phyloP scores from a whole-genome alignment of 64 coral and sea anemone species.

The Catalaphyllia jardinei region DNA sequence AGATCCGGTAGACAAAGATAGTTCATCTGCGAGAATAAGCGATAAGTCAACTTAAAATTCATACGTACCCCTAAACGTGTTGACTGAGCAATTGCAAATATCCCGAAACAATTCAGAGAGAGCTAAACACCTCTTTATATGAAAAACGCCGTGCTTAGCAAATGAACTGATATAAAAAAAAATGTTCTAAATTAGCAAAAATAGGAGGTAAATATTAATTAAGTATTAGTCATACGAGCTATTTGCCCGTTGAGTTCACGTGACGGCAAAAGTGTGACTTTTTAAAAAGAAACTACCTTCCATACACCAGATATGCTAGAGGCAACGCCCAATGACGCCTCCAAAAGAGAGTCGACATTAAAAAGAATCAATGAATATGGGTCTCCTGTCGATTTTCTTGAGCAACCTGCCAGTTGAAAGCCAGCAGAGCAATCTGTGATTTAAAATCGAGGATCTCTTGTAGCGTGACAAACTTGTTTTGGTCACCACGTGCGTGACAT shows the following conservation, averaged over 20 bases:
- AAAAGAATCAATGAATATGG: no score
- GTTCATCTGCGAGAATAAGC: no score
- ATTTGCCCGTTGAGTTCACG: no score
- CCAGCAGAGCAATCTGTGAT: not conserved
- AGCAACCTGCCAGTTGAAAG: not conserved
- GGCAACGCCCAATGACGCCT: no score
- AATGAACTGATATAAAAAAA: not conserved
- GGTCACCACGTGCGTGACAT: not conserved
- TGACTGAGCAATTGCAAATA: not conserved
- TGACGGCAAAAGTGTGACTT: no score
- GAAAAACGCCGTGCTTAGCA: not conserved
- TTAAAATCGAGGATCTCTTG: not conserved
- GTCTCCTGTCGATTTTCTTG: not conserved
- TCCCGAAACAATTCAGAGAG: not conserved
- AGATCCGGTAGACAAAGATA: no score
- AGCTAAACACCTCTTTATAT: not conserved
- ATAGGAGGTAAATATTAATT: not conserved
- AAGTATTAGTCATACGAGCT: no score
- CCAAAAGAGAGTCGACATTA: no score
- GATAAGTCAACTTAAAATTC: not conserved
- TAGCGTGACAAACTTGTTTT: not conserved
- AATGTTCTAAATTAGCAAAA: not conserved
- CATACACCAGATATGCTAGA: no score
- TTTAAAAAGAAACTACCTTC: no score
- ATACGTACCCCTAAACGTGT: not conserved